Base-by-base conservation (phyloP, 2,113 vertebrate genomes). In the Microcebus griseorufus region DNA sequence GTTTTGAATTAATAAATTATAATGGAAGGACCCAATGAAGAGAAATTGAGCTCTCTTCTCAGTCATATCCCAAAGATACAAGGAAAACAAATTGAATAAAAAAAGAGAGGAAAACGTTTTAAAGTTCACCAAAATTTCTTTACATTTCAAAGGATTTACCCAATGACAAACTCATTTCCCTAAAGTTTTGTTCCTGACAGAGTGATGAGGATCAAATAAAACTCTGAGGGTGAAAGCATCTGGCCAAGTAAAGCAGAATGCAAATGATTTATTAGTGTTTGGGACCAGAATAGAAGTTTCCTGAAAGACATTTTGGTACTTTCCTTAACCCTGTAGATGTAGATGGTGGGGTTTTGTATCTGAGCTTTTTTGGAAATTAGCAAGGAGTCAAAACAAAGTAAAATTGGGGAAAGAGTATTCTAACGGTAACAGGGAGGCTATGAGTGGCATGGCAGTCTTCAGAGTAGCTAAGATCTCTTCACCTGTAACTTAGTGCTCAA, bases 91-190 rank as follows among this genome's bases (percentile, higher is more conserved):
- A 84, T 29, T n/a, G 53, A 51, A 45, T 82, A 45, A 60, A 69
- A 85, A 70, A 60, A 75, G 16, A 48, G 18, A 34, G 53, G 42
- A 18, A 37, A 48, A 60, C 8, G 5, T 62, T 92, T 89, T 58
- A 29, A 91, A 95, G 92, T 65, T 72, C 37, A 67, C 48, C 37
- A 67, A 58, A 94, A 48, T 42, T 95, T 67, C 25, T 7, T 81
- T 95, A 93, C 27, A 37, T 87, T 83, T 78, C 87, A 34, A 96
- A 64, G 14, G 34, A 51, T 97, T 95, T 94, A 73, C 32, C 10
- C n/a, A 90, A 58, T 84, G 58, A 90, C 48, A 72, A 76, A 76
- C 18, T 20, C 2, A 45, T 89, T 69, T 93, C 51, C 13, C 69
- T 53, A 90, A 89, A 75, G 2, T 25, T 75, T 84, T 95, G 16